Percentiles rank a stretch among this genome's conserved stretches.
Evolutionary conservation across 2,113 vertebrate species (phyloP).

Genomic region (Heliornis fulica): DNA sequence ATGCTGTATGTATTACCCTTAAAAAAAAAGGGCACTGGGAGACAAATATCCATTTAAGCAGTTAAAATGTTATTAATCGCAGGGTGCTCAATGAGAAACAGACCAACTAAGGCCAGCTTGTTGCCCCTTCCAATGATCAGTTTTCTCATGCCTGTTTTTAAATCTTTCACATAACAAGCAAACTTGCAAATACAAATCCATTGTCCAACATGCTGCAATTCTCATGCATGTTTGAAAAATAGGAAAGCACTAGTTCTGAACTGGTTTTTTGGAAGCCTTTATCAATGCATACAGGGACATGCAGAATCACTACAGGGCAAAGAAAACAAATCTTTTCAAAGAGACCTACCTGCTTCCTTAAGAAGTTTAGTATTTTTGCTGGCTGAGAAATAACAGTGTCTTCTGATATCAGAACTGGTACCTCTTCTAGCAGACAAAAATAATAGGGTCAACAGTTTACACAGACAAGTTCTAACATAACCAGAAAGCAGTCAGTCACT

Average conservation of each 20-base stretch:
- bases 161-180: background rate
- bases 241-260: background rate
- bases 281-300: background rate
- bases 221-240: background rate
- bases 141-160: background rate
- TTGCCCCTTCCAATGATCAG: background rate
- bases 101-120: background rate
- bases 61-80: background rate
- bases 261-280: background rate
- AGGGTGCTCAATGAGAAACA: background rate
- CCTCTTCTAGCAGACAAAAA: conserved; percentile 66
- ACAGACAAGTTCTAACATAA: background rate
- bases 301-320: background rate
- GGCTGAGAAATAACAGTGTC: conserved; percentile 83
- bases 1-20: rapidly evolving
- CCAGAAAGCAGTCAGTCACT: background rate
- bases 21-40: background rate
- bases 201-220: background rate
- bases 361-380: conserved; percentile 88
- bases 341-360: conserved; percentile 87
- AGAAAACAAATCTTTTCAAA: background rate
- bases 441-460: background rate
- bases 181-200: background rate
- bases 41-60: background rate
- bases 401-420: conserved; percentile 84